Evolutionary conservation across 2,797 vertebrate species (phyloP).

Genomic region (Huso huso): DNA sequence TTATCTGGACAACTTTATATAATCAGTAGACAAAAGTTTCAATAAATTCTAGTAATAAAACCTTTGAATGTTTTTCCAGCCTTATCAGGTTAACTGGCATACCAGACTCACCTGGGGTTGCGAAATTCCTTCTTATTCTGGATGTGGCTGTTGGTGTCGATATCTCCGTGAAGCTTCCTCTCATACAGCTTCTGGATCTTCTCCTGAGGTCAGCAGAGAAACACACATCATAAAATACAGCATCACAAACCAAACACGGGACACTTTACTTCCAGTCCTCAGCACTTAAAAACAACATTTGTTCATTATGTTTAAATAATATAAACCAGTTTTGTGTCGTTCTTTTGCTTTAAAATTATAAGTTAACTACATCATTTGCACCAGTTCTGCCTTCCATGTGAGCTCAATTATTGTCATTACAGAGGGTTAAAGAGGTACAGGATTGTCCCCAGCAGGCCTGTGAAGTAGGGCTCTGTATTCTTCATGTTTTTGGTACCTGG

Average conservation of each 20-base stretch:
- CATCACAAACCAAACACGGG: conserved; percentile 7
- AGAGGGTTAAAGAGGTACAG: no score
- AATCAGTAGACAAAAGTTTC: no score
- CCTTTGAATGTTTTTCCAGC: no score
- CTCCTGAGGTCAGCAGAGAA: conserved; percentile 59
- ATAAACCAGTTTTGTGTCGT: no score
- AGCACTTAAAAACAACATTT: not conserved
- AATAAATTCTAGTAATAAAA: no score
- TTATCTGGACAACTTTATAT: no score
- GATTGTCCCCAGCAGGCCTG: not conserved
- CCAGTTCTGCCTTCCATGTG: no score
- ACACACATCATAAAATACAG: not conserved
- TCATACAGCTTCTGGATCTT: conserved; percentile 94
- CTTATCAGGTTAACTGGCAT: not conserved
- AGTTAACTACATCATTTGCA: no score
- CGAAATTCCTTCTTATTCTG: conserved; percentile 96
- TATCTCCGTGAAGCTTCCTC: conserved; percentile 83
- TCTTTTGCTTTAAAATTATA: no score
- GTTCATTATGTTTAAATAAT: not conserved
- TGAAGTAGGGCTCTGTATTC: conserved; percentile 38
- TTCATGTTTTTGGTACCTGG: conserved; percentile 26
- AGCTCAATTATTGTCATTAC: no score
- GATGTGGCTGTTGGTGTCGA: conserved; percentile 93
- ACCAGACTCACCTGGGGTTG: conserved; percentile 78
- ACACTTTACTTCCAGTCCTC: not conserved